These are phyloP conservation scores for Lymantria dispar DNA, from an alignment of 2,888 invertebrate species.

Conservation along the genomic window DNA sequence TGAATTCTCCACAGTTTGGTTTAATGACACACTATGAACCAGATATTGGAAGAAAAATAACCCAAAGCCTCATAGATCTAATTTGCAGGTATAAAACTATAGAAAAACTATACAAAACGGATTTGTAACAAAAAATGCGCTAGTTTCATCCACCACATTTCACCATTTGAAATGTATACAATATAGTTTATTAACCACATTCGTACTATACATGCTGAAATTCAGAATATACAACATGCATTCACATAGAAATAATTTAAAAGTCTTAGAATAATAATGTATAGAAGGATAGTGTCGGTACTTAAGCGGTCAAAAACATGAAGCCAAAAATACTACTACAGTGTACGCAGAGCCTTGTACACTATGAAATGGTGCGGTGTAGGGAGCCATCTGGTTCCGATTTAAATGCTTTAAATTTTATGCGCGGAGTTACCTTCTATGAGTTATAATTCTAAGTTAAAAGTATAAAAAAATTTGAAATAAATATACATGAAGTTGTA, in stretches of 20 bases:
- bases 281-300: no score
- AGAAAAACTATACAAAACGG: slow-evolving; percentile 44
- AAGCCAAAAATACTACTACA: no score
- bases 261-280: no score
- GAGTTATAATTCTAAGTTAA: no score
- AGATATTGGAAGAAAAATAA: slow-evolving; percentile 92
- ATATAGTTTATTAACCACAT: slow-evolving; percentile 34
- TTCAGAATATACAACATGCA: slow-evolving; percentile 7
- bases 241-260: no score
- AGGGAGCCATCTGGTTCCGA: no score
- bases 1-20: slow-evolving; percentile 87
- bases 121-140: slow-evolving; percentile 53
- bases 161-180: slow-evolving; percentile 46
- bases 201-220: slow-evolving; percentile 20
- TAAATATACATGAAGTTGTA: background rate
- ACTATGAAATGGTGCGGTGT: no score
- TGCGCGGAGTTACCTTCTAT: no score
- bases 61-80: slow-evolving; percentile 93
- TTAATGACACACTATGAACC: slow-evolving; percentile 94
- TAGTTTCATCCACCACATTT: slow-evolving; percentile 68
- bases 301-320: no score
- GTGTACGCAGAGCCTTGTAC: no score
- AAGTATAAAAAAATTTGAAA: background rate
- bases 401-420: no score
- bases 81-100: slow-evolving; percentile 93